Evolutionary conservation across 2,888 invertebrate species (phyloP), one percentile per base, ranked within the genome.

Genomic region (Neuroscelio doddi): DNA sequence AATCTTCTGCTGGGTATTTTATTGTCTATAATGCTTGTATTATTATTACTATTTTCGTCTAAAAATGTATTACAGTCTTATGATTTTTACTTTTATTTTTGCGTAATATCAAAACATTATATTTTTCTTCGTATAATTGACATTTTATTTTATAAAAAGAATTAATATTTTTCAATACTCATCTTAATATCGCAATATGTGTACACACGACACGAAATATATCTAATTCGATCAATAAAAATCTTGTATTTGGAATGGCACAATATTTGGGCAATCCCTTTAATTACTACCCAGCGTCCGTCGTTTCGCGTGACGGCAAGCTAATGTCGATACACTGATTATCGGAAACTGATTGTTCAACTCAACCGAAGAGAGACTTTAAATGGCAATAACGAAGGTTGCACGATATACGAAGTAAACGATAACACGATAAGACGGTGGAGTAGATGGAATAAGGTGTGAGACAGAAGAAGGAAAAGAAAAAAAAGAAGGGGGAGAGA

Each of bases 301-400:
- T 30, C 7, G 44, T 26, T 30, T 29, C 27, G 36, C n/a, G 36
- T 39, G 32, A 51, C 49, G 14, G 16, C 51, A 24, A 45, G 44
- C 12, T 36, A 46, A 53, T 26, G 52, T 51, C 53, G 53, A 42
- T 61, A 41, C 34, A 61, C 59, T 42, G 59, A 61, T 61, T 61
- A 61, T 61, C 47, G 53, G 52, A 53, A 53, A 61, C 47, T 61
- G 59, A 61, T 61, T 61, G 59, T 61, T 61, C 47, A 41, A 52
- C 47, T 61, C 59, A 46, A 47, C 27, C 55, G 50, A 38, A 39
- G 61, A 61, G 53, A 55, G 53, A 55, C 53, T 58, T 61, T 55
- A 49, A 61, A 38, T 53, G 53, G 53, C 49, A 55, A 49, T 44
- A 61, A 61, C 53, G 53, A 49, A 61, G 53, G 49, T 29, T 14